Evolutionary conservation across 2,888 invertebrate genomes (phyloP).

Genomic region (Meganola albula): DNA sequence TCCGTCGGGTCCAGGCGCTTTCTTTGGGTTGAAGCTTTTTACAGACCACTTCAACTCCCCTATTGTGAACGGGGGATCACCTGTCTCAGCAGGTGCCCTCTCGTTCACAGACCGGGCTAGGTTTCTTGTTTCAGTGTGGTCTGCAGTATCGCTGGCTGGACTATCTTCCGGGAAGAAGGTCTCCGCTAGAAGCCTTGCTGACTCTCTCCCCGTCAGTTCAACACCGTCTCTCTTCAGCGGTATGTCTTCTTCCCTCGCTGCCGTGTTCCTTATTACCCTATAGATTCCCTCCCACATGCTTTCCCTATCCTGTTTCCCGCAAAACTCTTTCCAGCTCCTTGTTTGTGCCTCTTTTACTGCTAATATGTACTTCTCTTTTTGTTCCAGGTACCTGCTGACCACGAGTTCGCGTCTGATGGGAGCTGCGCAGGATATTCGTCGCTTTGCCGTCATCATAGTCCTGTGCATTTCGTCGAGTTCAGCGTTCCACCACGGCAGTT

Average conservation of each 20-base stretch:
- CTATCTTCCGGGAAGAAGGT: conserved; percentile 1
- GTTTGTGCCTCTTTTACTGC: neutral
- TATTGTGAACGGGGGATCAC: neutral
- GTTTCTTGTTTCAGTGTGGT: neutral
- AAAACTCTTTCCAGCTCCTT: conserved; percentile 5
- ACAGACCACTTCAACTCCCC: neutral
- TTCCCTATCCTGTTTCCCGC: conserved; percentile 9
- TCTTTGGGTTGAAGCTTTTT: neutral
- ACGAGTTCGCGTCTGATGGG: neutral
- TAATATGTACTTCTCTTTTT: neutral
- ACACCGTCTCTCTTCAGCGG: neutral
- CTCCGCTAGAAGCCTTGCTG: neutral
- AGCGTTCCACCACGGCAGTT: too few relatives aligned
- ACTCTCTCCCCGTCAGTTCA: neutral
- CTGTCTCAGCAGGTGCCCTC: neutral
- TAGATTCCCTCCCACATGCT: conserved; percentile 11
- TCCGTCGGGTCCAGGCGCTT: neutral
- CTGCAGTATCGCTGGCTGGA: neutral
- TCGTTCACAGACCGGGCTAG: neutral
- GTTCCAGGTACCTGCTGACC: neutral
- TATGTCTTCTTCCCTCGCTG: conserved; percentile 2
- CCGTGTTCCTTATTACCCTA: conserved; percentile 8
- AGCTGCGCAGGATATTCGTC: conserved; percentile 2
- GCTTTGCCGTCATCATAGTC: neutral
- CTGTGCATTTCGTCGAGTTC: too few relatives aligned